Evolutionary conservation across 2,888 invertebrate genomes (phyloP), one percentile per base, ranked within the genome.

Genomic region (Sesia bembeciformis): DNA sequence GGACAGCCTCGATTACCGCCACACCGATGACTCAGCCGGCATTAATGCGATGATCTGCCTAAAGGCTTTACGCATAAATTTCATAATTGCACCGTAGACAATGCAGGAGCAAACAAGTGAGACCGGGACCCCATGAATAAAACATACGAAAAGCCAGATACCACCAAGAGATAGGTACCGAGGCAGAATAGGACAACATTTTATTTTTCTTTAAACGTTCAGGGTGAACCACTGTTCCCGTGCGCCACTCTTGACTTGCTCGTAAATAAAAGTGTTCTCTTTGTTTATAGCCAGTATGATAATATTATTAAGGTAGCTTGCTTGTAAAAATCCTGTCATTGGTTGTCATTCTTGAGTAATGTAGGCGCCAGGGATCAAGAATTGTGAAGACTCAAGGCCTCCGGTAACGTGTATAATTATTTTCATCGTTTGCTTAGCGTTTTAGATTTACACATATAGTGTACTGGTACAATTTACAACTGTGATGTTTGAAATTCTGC

Each of bases 11-110:
- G 80, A 74, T 70, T 70, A 72, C 74, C 73, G 70, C 68, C 69
- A 63, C 62, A 58, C 59, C 69, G 62, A 67, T 84, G 86, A 84
- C 76, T 86, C 81, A 87, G 65, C 58, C 62, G 62, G 66, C 71
- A 74, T 79, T 76, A 78, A 78, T 66, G 67, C 71, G 61, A 61
- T 70, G 75, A 78, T 79, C 74, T 78, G 81, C 84, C 86, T 79
- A 76, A 81, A 86, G 86, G 80, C 77, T 75, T 75, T 66, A 76
- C 75, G 78, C 78, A 87, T 85, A 86, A 81, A 84, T 84, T 76
- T 81, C 72, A 77, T 86, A 84, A 87, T 86, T 87, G 80, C 39
- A 50, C 5, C 78, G 81, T 84, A 85, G 84, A 86, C 85, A 85
- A 85, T 85, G 74, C 76, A 75, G 76, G 76, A 50, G 38, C 81